Evolutionary conservation across 2,888 invertebrate genomes (phyloP).

Genomic region (Ormyrus rosae): DNA sequence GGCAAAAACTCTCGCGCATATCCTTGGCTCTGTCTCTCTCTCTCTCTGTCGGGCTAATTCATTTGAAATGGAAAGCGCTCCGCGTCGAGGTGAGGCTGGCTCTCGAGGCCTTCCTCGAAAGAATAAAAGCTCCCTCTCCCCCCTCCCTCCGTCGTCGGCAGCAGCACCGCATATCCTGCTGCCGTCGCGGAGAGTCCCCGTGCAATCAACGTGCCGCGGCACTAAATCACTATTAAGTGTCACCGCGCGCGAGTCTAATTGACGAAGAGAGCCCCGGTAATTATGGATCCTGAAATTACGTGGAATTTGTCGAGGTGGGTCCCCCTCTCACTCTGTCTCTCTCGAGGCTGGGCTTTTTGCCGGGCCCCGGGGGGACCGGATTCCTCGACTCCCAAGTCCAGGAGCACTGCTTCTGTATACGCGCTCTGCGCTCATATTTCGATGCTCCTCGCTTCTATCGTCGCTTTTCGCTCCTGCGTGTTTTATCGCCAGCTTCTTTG

Average conservation of each 20-base stretch:
- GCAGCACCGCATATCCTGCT: too few species aligned
- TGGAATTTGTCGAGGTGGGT: too few species aligned
- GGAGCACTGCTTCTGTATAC: too few species aligned
- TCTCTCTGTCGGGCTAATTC: slow-evolving; percentile 22
- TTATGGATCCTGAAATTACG: slow-evolving; percentile 62
- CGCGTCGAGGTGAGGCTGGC: neutral
- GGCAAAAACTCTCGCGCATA: slow-evolving; percentile 6
- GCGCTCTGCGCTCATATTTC: too few species aligned
- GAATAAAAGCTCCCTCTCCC: slow-evolving; percentile 38
- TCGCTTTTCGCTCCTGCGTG: too few species aligned
- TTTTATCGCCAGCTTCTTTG: too few species aligned
- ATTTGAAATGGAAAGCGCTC: slow-evolving; percentile 51
- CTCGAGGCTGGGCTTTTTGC: neutral
- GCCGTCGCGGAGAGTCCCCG: neutral
- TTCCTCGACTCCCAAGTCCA: neutral
- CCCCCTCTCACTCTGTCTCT: neutral
- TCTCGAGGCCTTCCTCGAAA: slow-evolving; percentile 32
- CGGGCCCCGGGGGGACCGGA: neutral
- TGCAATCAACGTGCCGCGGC: slow-evolving; percentile 56
- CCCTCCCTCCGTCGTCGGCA: neutral
- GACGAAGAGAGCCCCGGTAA: slow-evolving; percentile 62
- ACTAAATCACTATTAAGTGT: slow-evolving; percentile 67
- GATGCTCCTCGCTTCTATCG: too few species aligned
- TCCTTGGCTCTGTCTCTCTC: slow-evolving; percentile 5
- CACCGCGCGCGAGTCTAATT: slow-evolving; percentile 63